Conservation (phyloP, 2,113 vertebrate species). For the Trogon surrucura region DNA sequence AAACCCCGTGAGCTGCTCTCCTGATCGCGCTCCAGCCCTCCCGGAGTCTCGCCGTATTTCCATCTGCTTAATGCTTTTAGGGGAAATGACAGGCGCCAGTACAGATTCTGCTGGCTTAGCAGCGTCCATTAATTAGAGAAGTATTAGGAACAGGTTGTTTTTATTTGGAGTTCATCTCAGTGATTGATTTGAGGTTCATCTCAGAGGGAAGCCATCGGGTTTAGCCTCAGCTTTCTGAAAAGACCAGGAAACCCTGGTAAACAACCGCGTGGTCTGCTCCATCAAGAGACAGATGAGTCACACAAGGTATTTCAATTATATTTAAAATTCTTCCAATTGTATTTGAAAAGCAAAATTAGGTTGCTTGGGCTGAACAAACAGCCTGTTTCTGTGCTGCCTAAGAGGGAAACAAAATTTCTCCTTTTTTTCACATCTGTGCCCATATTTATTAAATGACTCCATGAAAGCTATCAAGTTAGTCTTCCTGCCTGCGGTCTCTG, state of each 20-base stretch:
- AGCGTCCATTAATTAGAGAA: accelerated
- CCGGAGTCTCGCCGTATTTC: accelerated
- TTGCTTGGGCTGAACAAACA: not conserved
- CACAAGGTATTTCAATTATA: not conserved
- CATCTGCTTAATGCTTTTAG: not conserved
- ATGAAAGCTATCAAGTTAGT: not conserved
- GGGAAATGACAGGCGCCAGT: accelerated
- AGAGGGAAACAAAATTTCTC: not conserved
- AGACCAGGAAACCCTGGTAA: not conserved
- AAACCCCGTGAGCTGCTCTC: accelerated
- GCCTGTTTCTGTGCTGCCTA: not conserved
- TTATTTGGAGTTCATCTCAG: not conserved
- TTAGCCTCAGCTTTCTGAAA: not conserved
- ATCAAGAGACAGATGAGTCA: not conserved
- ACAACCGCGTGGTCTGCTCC: accelerated
- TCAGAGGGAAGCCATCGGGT: accelerated
- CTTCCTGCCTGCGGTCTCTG: not conserved
- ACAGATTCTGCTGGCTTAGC: not conserved
- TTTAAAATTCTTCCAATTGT: not conserved
- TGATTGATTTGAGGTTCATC: not conserved
- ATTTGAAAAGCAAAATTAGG: not conserved
- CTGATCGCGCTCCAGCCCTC: not conserved
- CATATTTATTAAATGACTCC: not conserved
- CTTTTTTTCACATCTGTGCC: not conserved
- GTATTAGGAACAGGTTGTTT: not conserved